A percentile compares a stretch with the other conserved stretches of the same genome.
Conservation (phyloP, 2,797 vertebrate species). For the Gila robusta region DNA sequence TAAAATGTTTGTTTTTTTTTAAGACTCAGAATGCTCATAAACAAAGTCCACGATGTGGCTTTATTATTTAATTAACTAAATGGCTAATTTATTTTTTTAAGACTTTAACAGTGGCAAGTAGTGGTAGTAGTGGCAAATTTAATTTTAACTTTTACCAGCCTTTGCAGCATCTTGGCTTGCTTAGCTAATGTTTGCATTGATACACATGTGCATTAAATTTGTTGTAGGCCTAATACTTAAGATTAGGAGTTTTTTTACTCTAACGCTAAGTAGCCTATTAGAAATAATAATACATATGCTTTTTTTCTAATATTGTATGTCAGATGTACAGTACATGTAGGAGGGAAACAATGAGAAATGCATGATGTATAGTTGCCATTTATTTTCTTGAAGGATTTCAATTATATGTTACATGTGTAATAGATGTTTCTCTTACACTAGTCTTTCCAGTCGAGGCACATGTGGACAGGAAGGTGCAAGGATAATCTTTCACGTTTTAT, state of each 20-base stretch:
- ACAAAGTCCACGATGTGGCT: not conserved
- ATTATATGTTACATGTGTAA: conserved; percentile 8
- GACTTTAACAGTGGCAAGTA: not conserved
- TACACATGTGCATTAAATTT: not conserved
- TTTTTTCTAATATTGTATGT: not conserved
- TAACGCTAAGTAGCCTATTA: not conserved
- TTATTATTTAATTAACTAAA: not conserved
- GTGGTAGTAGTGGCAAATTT: too few relatives aligned
- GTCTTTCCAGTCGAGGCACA: conserved; percentile 7
- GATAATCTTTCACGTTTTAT: conserved; percentile 10
- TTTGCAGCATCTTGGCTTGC: not conserved
- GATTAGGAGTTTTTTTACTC: not conserved
- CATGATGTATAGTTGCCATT: not conserved
- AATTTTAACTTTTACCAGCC: not conserved
- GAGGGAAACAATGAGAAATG: not conserved
- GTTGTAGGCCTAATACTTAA: not conserved
- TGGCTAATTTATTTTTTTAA: not conserved
- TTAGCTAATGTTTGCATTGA: not conserved
- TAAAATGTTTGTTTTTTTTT: too few relatives aligned
- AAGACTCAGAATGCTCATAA: not conserved
- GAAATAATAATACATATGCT: not conserved
- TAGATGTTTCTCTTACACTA: not conserved
- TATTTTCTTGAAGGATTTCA: not conserved
- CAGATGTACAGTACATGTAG: not conserved
- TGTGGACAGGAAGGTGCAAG: conserved; percentile 22